phyloP scores from a whole-genome alignment of 2,113 vertebrate species.

The Himantopus leucocephalus region DNA sequence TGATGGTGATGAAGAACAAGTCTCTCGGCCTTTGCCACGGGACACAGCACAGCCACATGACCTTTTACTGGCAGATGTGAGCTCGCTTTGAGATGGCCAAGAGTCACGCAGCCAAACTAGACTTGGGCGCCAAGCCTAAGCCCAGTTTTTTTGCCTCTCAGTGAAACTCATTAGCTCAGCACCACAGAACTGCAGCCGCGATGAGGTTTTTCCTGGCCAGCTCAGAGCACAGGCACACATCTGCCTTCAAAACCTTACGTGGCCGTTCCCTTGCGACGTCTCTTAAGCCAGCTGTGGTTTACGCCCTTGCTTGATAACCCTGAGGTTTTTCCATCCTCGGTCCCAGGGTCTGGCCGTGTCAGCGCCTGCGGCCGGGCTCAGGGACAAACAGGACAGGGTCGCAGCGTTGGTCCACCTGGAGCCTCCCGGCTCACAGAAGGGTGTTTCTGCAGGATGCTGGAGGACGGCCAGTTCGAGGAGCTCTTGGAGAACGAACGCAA shows the following conservation, averaged over 20 bases:
- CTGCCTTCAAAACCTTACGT: background rate
- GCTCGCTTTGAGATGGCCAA: background rate
- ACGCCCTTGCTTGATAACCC: background rate
- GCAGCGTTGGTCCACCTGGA: background rate
- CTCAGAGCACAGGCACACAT: background rate
- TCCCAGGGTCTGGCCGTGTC: background rate
- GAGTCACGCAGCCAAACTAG: background rate
- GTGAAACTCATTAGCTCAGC: background rate
- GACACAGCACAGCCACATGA: background rate
- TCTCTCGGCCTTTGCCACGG: background rate
- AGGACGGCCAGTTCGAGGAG: conserved; percentile 2
- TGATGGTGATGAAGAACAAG: background rate
- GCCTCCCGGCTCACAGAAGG: background rate
- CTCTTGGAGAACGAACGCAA: background rate
- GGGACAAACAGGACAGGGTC: background rate
- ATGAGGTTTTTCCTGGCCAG: background rate
- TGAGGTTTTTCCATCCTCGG: background rate
- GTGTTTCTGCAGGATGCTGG: conserved; percentile 34
- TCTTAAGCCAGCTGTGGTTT: background rate
- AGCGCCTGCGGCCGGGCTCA: fast-evolving
- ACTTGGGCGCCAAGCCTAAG: background rate
- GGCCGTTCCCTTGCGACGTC: background rate
- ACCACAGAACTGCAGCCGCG: background rate
- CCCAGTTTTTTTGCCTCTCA: background rate
- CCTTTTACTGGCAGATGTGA: background rate